phyloP scores from a whole-genome alignment of 2,797 vertebrate species.

The Apogon hyalosoma region DNA sequence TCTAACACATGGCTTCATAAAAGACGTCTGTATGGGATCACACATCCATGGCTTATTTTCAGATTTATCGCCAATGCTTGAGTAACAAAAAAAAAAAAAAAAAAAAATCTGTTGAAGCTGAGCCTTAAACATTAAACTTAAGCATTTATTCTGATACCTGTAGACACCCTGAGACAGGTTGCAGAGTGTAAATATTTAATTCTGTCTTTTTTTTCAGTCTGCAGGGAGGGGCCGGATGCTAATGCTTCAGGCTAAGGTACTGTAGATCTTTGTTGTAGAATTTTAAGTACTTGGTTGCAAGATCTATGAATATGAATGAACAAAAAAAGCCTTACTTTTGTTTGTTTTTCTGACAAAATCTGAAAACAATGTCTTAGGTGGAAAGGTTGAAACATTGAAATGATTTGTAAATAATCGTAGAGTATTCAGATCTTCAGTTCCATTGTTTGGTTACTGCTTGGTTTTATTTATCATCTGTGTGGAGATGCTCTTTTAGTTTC shows the following conservation, averaged over 20 bases:
- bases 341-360: constrained; percentile 4
- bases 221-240: constrained; percentile 89
- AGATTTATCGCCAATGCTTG: too few relatives aligned
- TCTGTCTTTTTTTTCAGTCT: constrained; percentile 82
- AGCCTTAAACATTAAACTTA: too few relatives aligned
- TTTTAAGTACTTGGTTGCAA: not conserved
- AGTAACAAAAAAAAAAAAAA: too few relatives aligned
- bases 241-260: constrained; percentile 97
- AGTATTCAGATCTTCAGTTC: not conserved
- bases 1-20: too few relatives aligned
- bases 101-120: too few relatives aligned
- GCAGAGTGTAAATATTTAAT: constrained; percentile 32
- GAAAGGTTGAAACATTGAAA: not conserved
- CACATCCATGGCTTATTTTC: too few relatives aligned
- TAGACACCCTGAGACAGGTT: constrained; percentile 3
- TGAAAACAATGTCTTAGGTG: not conserved
- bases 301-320: not conserved
- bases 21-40: too few relatives aligned
- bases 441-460: not conserved
- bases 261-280: constrained; percentile 3
- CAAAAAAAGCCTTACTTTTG: not conserved
- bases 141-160: too few relatives aligned
- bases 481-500: too few relatives aligned
- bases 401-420: not conserved
- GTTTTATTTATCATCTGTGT: too few relatives aligned